phyloP scores from a whole-genome alignment of 1,140 invertebrate genomes.

The Drosophila obscura region DNA sequence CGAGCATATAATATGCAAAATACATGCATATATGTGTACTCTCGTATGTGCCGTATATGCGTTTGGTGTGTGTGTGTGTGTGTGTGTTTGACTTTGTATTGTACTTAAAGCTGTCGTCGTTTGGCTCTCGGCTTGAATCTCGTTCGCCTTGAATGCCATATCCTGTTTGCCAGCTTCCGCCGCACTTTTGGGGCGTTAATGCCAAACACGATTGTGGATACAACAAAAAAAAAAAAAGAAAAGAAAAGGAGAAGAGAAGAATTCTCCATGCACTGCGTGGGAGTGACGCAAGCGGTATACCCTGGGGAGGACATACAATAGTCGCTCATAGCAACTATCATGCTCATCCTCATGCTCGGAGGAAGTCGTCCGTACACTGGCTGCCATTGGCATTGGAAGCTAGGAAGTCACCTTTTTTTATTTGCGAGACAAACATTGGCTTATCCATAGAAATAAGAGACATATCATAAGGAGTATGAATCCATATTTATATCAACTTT shows the following conservation, averaged over 20 bases:
- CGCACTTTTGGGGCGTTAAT: conserved; percentile 63
- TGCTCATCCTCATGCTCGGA: conserved; percentile 6
- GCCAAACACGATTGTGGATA: conserved; percentile 49
- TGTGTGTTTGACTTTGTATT: conserved; percentile 70
- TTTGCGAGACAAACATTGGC: no score
- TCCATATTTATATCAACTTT: no score
- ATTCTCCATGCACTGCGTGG: conserved; percentile 11
- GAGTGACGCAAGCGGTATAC: conserved; percentile 25
- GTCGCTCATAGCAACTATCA: conserved; percentile 28
- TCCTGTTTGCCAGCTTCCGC: conserved; percentile 67
- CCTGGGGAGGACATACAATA: conserved; percentile 15
- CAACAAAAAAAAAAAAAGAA: conserved; percentile 38
- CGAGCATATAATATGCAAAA: conserved; percentile 48
- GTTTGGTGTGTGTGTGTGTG: background rate
- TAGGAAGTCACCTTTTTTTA: conserved; percentile 26
- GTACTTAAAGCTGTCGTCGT: conserved; percentile 69
- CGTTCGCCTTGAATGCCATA: conserved; percentile 53
- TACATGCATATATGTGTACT: conserved; percentile 12
- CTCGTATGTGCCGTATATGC: background rate
- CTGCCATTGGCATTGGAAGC: conserved; percentile 18
- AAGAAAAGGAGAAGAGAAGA: conserved; percentile 23
- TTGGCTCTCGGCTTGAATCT: conserved; percentile 21
- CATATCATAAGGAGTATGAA: no score
- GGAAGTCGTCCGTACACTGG: conserved; percentile 19
- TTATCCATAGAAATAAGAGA: no score